phyloP scores from a whole-genome alignment of 1,140 invertebrate genomes.

The Sarcophaga bullata region DNA sequence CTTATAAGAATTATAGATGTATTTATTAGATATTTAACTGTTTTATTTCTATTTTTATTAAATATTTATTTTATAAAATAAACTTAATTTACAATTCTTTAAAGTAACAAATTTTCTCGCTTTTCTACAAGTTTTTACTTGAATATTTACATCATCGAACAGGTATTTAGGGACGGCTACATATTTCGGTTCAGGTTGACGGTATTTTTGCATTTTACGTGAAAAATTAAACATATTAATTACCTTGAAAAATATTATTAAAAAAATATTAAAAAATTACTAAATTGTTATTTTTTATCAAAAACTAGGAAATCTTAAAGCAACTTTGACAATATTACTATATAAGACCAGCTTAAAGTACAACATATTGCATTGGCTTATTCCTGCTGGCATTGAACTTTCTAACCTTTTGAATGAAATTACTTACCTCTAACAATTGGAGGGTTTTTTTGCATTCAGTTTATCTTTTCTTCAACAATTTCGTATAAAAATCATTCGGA shows the following conservation, averaged over 20 bases:
- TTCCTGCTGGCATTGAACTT: background rate
- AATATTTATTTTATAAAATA: background rate
- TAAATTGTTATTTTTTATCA: no score
- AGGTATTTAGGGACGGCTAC: slow-evolving; percentile 22
- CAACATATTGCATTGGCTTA: background rate
- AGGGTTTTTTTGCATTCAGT: slow-evolving; percentile 44
- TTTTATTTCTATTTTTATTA: background rate
- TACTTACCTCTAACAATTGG: slow-evolving; percentile 45
- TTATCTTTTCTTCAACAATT: slow-evolving; percentile 53
- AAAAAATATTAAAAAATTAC: background rate
- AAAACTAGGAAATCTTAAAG: no score
- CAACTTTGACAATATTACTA: no score
- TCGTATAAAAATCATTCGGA: slow-evolving; percentile 56
- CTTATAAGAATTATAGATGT: no score
- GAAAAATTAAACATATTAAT: slow-evolving; percentile 38
- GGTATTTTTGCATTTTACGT: slow-evolving; percentile 25
- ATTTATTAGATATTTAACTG: background rate
- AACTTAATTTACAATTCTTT: slow-evolving; percentile 16
- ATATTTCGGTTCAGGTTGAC: slow-evolving; percentile 32
- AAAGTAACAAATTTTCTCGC: background rate
- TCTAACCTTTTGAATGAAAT: background rate
- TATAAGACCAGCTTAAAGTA: background rate
- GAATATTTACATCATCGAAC: slow-evolving; percentile 22
- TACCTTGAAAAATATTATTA: slow-evolving; percentile 27
- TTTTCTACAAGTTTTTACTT: slow-evolving; percentile 40